Evolutionary conservation across 2,113 vertebrate genomes (phyloP).

Genomic region (Brachypodius melanocephalos): DNA sequence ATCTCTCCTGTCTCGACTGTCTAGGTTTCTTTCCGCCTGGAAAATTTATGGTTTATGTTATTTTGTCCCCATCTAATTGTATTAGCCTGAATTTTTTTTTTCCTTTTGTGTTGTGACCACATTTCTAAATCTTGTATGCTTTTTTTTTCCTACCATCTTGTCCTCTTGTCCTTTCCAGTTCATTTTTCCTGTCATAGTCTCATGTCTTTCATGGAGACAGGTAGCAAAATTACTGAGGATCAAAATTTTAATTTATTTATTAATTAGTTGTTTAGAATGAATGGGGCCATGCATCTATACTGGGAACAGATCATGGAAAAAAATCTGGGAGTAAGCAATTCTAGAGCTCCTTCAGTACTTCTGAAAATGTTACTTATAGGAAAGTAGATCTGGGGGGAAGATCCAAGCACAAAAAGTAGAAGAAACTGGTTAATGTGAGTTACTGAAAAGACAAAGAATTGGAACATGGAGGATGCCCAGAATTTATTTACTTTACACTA

Average conservation of each 20-base stretch:
- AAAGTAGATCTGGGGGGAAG: not conserved
- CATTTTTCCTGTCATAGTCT: not conserved
- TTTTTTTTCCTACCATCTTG: not conserved
- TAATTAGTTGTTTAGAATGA: not conserved
- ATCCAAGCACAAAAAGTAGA: not conserved
- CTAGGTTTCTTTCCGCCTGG: not conserved
- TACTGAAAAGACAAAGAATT: not conserved
- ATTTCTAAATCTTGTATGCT: not conserved
- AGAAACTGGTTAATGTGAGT: not conserved
- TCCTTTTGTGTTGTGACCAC: rapidly evolving
- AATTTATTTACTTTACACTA: not conserved
- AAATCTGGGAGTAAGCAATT: not conserved
- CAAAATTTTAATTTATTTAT: not conserved
- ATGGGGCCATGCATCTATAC: not conserved
- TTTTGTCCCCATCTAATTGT: not conserved
- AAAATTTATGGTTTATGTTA: not conserved
- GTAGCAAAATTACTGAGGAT: not conserved
- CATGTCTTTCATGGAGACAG: not conserved
- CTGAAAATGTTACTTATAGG: not conserved
- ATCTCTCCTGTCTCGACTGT: not conserved
- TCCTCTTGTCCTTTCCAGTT: not conserved
- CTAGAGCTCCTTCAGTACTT: not conserved
- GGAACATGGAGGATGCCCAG: not conserved
- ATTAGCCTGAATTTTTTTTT: not conserved
- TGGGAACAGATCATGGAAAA: not conserved